These are phyloP conservation scores for Redunca redunca DNA, from an alignment of 2,113 vertebrate species.

Conservation along the genomic window DNA sequence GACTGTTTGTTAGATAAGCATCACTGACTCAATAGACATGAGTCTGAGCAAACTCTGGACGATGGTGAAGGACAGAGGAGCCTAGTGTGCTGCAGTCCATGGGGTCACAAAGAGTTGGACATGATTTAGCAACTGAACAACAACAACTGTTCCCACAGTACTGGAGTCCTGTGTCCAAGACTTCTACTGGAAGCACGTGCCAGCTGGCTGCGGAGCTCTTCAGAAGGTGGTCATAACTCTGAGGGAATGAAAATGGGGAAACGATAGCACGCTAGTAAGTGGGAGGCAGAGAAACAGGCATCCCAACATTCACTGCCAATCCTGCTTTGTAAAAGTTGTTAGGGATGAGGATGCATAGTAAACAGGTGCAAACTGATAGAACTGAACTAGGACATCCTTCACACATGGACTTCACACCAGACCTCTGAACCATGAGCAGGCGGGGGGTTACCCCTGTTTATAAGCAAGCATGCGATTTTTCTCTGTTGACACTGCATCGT, in stretches of 20 bases:
- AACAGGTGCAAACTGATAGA: neutral
- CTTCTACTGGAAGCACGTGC: neutral
- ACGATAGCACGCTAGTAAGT: neutral
- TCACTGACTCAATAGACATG: neutral
- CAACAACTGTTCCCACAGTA: neutral
- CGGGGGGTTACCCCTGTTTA: neutral
- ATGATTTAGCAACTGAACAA: neutral
- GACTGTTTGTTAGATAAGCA: neutral
- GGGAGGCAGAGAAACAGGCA: neutral
- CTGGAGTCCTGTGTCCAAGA: neutral
- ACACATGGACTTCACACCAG: neutral
- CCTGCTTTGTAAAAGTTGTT: neutral
- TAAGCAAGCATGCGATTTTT: neutral
- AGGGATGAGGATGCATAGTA: accelerated
- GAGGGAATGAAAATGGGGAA: neutral
- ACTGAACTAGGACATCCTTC: neutral
- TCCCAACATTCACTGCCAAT: neutral
- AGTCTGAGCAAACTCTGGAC: neutral
- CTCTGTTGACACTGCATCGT: neutral
- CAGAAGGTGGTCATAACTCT: neutral
- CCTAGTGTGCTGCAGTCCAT: neutral
- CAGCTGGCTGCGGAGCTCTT: neutral
- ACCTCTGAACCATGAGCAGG: neutral
- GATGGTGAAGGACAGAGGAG: neutral
- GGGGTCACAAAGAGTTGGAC: neutral